These are phyloP conservation scores for Meriones psammophilus DNA, from an alignment of 2,797 vertebrate species.

Conservation along the genomic window DNA sequence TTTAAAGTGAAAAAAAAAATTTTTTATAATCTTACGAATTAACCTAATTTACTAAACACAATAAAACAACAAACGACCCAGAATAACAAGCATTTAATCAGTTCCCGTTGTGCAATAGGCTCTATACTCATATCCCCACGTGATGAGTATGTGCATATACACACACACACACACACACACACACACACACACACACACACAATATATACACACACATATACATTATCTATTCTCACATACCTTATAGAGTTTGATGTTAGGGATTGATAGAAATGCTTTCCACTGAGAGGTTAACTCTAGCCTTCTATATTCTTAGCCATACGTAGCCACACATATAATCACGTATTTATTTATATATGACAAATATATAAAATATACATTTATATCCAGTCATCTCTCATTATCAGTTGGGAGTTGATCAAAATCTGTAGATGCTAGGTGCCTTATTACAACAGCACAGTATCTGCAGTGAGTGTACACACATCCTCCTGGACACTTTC, in stretches of 20 bases:
- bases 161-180: too few species aligned
- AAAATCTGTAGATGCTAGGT: background rate
- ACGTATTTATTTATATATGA: background rate
- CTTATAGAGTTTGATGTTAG: background rate
- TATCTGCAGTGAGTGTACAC: background rate
- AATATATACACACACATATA: too few species aligned
- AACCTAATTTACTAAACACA: background rate
- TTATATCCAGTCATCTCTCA: background rate
- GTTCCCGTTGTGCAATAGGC: background rate
- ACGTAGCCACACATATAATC: background rate
- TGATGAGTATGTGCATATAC: background rate
- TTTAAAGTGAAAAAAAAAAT: background rate
- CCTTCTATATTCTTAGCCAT: background rate
- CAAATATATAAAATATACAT: background rate
- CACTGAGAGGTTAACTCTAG: background rate
- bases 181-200: too few species aligned
- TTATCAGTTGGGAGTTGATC: background rate
- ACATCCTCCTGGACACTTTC: too few species aligned
- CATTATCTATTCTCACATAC: background rate
- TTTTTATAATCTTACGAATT: background rate
- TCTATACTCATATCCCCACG: background rate
- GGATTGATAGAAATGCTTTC: background rate
- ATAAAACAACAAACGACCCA: background rate
- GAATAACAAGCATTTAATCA: constrained; percentile 2
- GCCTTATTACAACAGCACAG: background rate